Conservation (phyloP, 2,888 invertebrate genomes). For the Lysandra bellargus region DNA sequence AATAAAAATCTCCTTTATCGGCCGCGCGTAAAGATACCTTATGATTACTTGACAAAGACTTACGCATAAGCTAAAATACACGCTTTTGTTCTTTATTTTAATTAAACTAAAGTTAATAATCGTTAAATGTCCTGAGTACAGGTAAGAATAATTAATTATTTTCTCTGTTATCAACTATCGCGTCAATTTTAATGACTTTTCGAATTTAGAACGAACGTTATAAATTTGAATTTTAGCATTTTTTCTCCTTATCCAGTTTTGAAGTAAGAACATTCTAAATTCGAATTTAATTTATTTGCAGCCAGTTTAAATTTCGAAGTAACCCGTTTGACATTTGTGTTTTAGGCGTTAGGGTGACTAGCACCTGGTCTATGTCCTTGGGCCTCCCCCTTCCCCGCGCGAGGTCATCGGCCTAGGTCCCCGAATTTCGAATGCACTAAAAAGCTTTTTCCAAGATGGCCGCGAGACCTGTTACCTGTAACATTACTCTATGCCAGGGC, state of each 20-base stretch:
- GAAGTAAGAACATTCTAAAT: neutral
- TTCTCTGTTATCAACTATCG: neutral
- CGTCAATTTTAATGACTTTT: neutral
- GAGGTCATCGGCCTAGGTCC: constrained; percentile 77
- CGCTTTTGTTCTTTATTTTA: too few relatives aligned
- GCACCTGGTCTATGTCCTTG: constrained; percentile 43
- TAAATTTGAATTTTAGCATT: neutral
- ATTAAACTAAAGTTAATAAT: too few relatives aligned
- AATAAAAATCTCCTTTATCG: too few relatives aligned
- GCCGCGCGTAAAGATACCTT: too few relatives aligned
- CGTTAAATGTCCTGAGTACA: too few relatives aligned
- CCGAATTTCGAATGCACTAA: constrained; percentile 80
- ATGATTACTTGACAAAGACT: too few relatives aligned
- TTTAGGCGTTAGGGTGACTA: constrained; percentile 38
- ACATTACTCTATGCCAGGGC: constrained; percentile 79
- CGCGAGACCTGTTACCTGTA: constrained; percentile 76
- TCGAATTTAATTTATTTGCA: neutral
- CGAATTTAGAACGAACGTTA: neutral
- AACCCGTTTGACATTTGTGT: constrained; percentile 32
- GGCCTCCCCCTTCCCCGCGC: constrained; percentile 40
- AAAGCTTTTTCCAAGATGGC: constrained; percentile 74
- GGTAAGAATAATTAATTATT: neutral
- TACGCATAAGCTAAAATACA: too few relatives aligned
- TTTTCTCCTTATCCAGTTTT: too few relatives aligned
- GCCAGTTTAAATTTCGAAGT: neutral